Evolutionary conservation across 2,888 invertebrate species (phyloP), one percentile per base, ranked within the genome.

Genomic region (Zelleria hepariella): DNA sequence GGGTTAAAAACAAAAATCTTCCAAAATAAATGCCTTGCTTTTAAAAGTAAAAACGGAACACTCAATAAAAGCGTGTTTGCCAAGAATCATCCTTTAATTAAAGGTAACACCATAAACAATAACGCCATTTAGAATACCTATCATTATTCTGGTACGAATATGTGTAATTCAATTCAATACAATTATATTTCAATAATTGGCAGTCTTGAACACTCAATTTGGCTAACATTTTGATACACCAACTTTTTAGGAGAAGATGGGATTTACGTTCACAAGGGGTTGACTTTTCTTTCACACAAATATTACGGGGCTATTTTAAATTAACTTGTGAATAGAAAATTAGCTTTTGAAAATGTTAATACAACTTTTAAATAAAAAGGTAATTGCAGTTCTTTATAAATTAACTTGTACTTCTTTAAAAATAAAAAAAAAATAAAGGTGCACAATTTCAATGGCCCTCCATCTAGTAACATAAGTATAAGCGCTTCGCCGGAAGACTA

Each of bases 1-100:
- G 5, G 21, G 10, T 21, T 2, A 10, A n/a, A 47, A 48, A 42
- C 23, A 47, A 57, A 47, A 82, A 76, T 87, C 88, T 87, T 88
- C 88, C 88, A 88, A 88, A 88, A 88, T 87, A 88, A 88, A 88
- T 85, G 86, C 78, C 66, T 68, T 47, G 20, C 20, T 23, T 10
- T 70, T 65, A 62, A 74, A 78, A 82, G 71, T 65, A 71, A 75
- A 77, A 74, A 76, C 68, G 69, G 15, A 67, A 64, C 20, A 62
- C 62, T 7, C 27, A 58, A 60, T 60, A 60, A 76, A 79, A 77
- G 70, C 71, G 73, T 69, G 66, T 64, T 63, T 64, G 71, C 74
- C 80, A 69, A 74, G 70, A 78, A 83, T 85, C 82, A 82, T 78
- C 72, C 72, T 84, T 79, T 82, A 81, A 77, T 87, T 82, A 75